Conservation (phyloP, 2,888 invertebrate species). For the Papilio protenor region DNA sequence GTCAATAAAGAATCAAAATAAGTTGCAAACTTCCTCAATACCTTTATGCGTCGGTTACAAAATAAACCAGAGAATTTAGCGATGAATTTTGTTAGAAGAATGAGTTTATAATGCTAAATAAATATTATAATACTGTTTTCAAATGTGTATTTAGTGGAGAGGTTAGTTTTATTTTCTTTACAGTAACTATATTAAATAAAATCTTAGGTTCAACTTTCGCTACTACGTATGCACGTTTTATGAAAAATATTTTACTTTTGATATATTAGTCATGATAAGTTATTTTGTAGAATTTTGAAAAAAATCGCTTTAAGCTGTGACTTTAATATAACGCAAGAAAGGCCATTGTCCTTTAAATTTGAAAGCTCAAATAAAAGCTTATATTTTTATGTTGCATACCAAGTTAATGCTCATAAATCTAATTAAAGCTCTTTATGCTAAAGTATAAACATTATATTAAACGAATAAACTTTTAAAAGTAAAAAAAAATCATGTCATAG, state of each 20-base stretch:
- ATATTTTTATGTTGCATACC: background rate
- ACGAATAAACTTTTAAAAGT: background rate
- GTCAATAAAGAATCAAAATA: constrained; percentile 30
- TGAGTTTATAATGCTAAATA: background rate
- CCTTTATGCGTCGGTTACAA: background rate
- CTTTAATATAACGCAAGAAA: background rate
- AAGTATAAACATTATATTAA: background rate
- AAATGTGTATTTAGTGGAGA: too few species aligned
- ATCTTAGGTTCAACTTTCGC: too few species aligned
- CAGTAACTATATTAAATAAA: background rate
- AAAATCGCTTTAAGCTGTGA: background rate
- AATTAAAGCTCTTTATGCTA: background rate
- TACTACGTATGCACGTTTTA: background rate
- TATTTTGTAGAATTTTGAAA: background rate
- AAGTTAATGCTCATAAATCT: background rate
- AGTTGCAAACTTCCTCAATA: constrained; percentile 11
- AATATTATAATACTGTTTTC: background rate
- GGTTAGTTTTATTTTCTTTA: background rate
- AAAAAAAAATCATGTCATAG: background rate
- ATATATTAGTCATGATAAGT: background rate
- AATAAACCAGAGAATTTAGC: background rate
- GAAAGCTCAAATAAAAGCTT: background rate
- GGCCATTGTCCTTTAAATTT: background rate
- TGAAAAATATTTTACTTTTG: background rate
- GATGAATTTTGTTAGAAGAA: background rate